Evolutionary conservation across 1,140 invertebrate genomes (phyloP), one percentile per base, ranked within the genome.

Genomic region (Choristoneura fumiferana): DNA sequence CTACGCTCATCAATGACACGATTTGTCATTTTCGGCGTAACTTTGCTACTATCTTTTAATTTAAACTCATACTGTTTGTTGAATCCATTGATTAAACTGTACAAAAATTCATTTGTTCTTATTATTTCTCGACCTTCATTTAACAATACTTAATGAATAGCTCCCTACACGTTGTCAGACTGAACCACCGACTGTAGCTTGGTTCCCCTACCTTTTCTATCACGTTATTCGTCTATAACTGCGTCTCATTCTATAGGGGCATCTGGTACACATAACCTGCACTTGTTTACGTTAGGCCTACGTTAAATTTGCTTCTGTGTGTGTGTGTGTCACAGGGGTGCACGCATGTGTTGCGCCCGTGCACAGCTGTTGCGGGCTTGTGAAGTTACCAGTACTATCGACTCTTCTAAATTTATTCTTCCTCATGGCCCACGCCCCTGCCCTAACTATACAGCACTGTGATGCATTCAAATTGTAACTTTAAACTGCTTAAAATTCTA

Each of bases 261-360:
- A 88, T 88, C 82, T 89, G 86, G 86, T 86, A 77, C 81, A 84
- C 86, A 89, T 86, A 86, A 85, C 84, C 80, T 84, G 82, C 70
- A 76, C 76, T 59, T 87, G 85, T 87, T 87, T 88, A 88, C 80
- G 78, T 84, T 84, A 72, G 53, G 69, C 74, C 70, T 82, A 74
- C 68, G 71, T 69, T 62, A 74, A 67, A 58, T 64, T 49, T 57
- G 59, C 33, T 57, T 68, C 61, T 75, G 65, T 71, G 70, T 69
- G 69, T 54, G 55, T 38, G 54, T 67, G 57, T 49, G 43, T 33
- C 43, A 29, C 13, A 14, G 54, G 29, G 45, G 34, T 37, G 40
- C 35, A 40, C 18, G 55, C 22, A 34, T 65, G 69, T 72, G 71
- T 71, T 49, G 43, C 10, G 43, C 18, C 66, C 68, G 75, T 80